Evolutionary conservation across 2,113 vertebrate species (phyloP), one percentile per base, ranked within the genome.

Genomic region (Paracanthobrama guichenoti): DNA sequence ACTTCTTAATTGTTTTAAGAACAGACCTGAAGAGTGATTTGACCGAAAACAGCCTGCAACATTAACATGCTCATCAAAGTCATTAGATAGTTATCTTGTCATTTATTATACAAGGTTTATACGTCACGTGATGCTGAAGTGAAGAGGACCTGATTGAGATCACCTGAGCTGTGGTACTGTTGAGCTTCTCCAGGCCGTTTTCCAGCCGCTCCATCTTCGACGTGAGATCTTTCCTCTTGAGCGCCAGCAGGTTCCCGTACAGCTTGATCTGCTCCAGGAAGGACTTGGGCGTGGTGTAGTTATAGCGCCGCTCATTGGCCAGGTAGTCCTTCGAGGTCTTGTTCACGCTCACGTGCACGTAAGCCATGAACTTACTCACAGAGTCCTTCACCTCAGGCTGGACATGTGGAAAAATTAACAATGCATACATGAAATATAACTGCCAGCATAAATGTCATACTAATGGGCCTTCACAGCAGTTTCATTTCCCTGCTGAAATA

Each of bases 191-290:
- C 53, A 55, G 20, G 53, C 53, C 20, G 3, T 73, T 99, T 89
- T 97, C 96, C 71, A 99, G 93, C 5, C 96, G 89, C 72, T 97
- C 94, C 92, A 95, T 96, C 88, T 96, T 99, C n/a, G 86, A 92
- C 71, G 91, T 92, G 24, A 99, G 93, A 2, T 96, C 96, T 79
- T 86, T 92, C 42, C 92, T 90, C 60, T 95, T 97, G 31, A 92
- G 93, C 42, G 72, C 16, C 77, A 99, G 90, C 89, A 99, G 91
- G 83, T 89, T 96, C 89, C 94, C 93, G 83, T 98, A 99, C 72
- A 99, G 95, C 83, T 96, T 96, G 92, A 99, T 97, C 87, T 98
- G 97, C 90, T 98, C 97, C 89, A 99, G 96, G 90, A 99, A 99
- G 0, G 98, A 99, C 86, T 99, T 99, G 35, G 98, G 97, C 0